Evolutionary conservation across 2,797 vertebrate genomes (phyloP).

Genomic region (Syngnathus acus): DNA sequence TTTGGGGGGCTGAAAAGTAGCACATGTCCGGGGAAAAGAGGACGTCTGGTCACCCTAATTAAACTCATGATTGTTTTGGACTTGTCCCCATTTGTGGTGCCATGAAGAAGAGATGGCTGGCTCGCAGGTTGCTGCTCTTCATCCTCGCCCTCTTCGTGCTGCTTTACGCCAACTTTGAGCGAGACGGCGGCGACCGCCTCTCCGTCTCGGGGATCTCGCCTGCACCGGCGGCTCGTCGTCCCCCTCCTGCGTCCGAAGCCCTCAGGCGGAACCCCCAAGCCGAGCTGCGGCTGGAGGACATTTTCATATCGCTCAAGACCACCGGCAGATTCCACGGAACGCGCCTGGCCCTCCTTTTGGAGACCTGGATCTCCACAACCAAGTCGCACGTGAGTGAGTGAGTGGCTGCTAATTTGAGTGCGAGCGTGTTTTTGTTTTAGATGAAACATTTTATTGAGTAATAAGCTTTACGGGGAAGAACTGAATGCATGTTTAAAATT

Average conservation of each 20-base stretch:
- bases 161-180: conserved; percentile 60
- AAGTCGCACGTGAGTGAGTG: conserved; percentile 76
- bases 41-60: no score
- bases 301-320: conserved; percentile 86
- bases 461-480: no score
- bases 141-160: conserved; percentile 54
- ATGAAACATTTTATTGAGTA: no score
- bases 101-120: conserved; percentile 52
- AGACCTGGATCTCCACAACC: conserved; percentile 85
- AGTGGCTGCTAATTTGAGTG: no score
- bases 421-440: no score
- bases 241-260: background rate
- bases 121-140: conserved; percentile 40
- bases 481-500: no score
- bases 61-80: background rate
- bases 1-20: no score
- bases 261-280: background rate
- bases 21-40: no score
- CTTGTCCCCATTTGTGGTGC: background rate
- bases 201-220: conserved; percentile 7
- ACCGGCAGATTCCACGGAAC: conserved; percentile 79
- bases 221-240: background rate
- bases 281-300: conserved; percentile 55
- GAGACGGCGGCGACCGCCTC: conserved; percentile 32
- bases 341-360: conserved; percentile 78